Evolutionary conservation across 1,140 invertebrate genomes (phyloP).

Genomic region (Drosophila elegans): DNA sequence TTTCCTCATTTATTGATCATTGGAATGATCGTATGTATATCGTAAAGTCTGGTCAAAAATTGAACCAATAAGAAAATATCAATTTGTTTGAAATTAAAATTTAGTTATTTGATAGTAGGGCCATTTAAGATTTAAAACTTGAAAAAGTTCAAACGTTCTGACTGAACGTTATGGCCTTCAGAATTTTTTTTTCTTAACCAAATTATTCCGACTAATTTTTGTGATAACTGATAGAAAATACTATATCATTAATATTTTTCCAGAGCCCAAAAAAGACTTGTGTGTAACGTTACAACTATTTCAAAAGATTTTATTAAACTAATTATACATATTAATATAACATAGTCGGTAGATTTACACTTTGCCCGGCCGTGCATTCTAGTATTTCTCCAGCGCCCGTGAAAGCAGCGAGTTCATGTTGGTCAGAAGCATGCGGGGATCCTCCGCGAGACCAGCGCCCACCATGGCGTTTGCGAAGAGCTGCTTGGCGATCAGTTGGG

Average conservation of each 20-base stretch:
- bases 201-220: no score
- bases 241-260: not conserved
- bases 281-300: slow-evolving; percentile 19
- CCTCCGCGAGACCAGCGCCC: slow-evolving; percentile 96
- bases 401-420: slow-evolving; percentile 95
- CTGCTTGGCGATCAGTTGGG: slow-evolving; percentile 94
- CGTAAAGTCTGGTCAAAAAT: no score
- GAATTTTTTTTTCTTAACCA: no score
- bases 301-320: slow-evolving; percentile 10
- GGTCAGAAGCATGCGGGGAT: slow-evolving; percentile 93
- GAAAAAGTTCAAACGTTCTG: no score
- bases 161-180: no score
- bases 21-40: no score
- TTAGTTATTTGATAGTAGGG: no score
- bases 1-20: no score
- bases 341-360: slow-evolving; percentile 14
- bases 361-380: slow-evolving; percentile 29
- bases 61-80: no score
- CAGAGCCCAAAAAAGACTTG: not conserved
- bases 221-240: no score
- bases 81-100: no score
- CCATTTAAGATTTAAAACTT: no score
- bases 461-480: slow-evolving; percentile 98
- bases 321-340: slow-evolving; percentile 9
- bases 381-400: slow-evolving; percentile 93